Evolutionary conservation across 1,140 invertebrate species (phyloP), one percentile per base, ranked within the genome.

Genomic region (Apis mellifera): DNA sequence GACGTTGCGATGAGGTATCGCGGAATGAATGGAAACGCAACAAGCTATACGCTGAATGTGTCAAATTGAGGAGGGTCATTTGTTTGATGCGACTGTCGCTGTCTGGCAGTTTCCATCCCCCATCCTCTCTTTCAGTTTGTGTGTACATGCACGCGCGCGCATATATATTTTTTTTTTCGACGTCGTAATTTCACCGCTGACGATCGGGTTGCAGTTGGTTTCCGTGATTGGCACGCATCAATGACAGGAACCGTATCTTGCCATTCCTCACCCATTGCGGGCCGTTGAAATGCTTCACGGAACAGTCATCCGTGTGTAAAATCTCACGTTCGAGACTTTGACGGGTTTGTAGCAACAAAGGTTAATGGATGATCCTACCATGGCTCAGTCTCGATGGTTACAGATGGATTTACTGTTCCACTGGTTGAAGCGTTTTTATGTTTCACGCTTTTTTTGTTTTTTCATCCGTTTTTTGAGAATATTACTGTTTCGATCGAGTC

Each of bases 21-120:
- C 68, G 52, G 76, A 83, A 91, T 90, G 86, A 90, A 91, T 90
- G 90, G 86, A 79, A 88, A 91, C 83, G 90, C 90, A 90, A 91
- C 90, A 89, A 92, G 90, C 91, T 89, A 85, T 82, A 75, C 77
- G 85, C 69, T 84, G 88, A 90, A 91, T 91, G 85, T 90, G 90
- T 89, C 90, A 91, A 91, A 91, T 90, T 89, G 89, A 85, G 84
- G 82, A 75, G 74, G 76, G 83, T 86, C 83, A 87, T 89, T 89
- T 89, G 78, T 86, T 88, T 88, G 87, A 88, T 78, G 73, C 75
- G 54, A 70, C 71, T 42, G 83, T 77, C 86, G 86, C 48, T 60
- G 71, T 64, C 66, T 88, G 79, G 83, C 86, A 80, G 85, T 83
- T 83, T 69, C 73, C 62, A 84, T 59, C 70, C 81, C 52, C 72